Evolutionary conservation across 2,113 vertebrate genomes (phyloP).

Genomic region (Ammodytes dubius): DNA sequence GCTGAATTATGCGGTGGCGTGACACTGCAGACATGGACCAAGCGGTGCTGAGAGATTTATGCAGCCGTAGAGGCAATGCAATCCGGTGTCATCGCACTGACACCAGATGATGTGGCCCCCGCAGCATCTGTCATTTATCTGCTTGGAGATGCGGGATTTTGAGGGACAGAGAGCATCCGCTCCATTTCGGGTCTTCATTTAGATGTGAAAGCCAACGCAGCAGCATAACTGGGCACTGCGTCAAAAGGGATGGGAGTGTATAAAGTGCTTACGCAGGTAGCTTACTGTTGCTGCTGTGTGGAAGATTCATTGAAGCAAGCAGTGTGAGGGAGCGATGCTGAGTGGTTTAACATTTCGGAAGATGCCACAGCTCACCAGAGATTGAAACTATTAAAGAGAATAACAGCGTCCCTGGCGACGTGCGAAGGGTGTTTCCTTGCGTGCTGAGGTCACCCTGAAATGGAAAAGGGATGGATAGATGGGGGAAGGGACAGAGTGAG

Average conservation of each 20-base stretch:
- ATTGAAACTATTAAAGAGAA: slow-evolving; percentile 1
- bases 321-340: neutral
- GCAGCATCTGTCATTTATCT: slow-evolving; percentile 27
- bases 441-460: slow-evolving; percentile 63
- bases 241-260: slow-evolving; percentile 72
- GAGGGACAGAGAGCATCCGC: neutral
- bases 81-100: slow-evolving; percentile 41
- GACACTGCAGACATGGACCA: slow-evolving; percentile 48
- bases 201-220: slow-evolving; percentile 25
- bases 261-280: slow-evolving; percentile 58
- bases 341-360: slow-evolving; percentile 16
- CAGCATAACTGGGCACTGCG: slow-evolving; percentile 74
- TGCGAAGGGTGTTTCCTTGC: slow-evolving; percentile 46
- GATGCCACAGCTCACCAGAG: slow-evolving; percentile 9
- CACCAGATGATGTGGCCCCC: slow-evolving; percentile 27
- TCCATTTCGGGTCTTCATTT: slow-evolving; percentile 13
- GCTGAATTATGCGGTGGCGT: slow-evolving; percentile 35
- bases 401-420: neutral
- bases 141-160: neutral
- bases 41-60: slow-evolving; percentile 14
- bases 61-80: slow-evolving; percentile 7
- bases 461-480: neutral
- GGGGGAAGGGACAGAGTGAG: neutral
- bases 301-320: slow-evolving; percentile 1
- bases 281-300: slow-evolving; percentile 32